phyloP scores from a whole-genome alignment of 2,113 vertebrate genomes.

The Ibidorhyncha struthersii region DNA sequence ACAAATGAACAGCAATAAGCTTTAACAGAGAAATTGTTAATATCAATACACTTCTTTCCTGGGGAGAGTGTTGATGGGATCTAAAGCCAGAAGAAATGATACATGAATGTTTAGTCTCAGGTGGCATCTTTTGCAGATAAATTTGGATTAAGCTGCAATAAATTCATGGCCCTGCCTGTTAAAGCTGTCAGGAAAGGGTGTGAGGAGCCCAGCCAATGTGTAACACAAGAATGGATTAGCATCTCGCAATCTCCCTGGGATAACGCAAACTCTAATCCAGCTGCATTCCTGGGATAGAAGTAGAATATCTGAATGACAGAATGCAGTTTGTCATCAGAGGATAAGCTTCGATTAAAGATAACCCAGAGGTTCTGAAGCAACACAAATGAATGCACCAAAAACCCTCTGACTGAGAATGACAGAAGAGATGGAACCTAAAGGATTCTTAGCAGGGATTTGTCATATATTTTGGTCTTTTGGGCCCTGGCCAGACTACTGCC shows the following conservation, averaged over 20 bases:
- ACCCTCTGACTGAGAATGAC: not conserved
- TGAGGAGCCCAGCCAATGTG: constrained; percentile 14
- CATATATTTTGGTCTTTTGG: not conserved
- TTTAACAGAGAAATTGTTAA: constrained; percentile 1
- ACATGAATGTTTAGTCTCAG: constrained; percentile 17
- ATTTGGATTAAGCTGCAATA: not conserved
- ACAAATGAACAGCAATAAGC: not conserved
- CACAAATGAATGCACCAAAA: not conserved
- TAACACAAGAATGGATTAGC: constrained; percentile 14
- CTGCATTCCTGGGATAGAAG: constrained; percentile 29
- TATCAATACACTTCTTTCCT: not conserved
- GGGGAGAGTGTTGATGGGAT: not conserved
- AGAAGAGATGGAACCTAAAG: not conserved
- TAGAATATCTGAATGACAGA: not conserved
- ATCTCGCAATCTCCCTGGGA: not conserved
- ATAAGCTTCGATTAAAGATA: not conserved
- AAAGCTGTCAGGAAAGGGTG: not conserved
- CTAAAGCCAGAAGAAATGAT: not conserved
- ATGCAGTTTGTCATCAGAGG: not conserved
- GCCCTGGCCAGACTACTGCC: not conserved
- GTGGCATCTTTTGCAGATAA: constrained; percentile 30
- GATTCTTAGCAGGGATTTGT: not conserved
- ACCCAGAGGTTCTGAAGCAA: not conserved
- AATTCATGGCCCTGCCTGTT: constrained; percentile 20
- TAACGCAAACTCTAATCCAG: not conserved